These are phyloP conservation scores for Cetonia aurata DNA, from an alignment of 2,888 invertebrate genomes.

Conservation along the genomic window DNA sequence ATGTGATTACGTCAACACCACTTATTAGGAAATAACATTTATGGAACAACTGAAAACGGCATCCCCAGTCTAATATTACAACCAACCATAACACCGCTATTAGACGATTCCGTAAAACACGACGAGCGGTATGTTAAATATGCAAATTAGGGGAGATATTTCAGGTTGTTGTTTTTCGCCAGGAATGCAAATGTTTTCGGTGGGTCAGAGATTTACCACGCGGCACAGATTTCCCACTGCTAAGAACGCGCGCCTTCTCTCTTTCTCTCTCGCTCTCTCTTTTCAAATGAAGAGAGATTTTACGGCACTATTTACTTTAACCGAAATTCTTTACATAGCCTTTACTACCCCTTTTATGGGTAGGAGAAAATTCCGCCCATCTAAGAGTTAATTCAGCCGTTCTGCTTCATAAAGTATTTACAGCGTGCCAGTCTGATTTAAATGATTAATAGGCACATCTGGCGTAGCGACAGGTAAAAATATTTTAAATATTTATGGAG, in stretches of 20 bases:
- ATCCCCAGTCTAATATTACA: neutral
- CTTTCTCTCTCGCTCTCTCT: conserved; percentile 8
- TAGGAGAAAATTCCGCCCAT: conserved; percentile 7
- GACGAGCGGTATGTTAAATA: conserved; percentile 32
- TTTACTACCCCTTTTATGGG: neutral
- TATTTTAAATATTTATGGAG: conserved; percentile 22
- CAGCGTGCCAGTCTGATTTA: conserved; percentile 7
- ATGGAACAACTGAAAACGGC: no score
- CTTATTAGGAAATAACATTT: no score
- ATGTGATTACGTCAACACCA: no score
- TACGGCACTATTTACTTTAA: conserved; percentile 35
- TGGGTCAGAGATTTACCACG: conserved; percentile 6
- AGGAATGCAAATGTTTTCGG: conserved; percentile 29
- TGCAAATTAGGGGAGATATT: conserved; percentile 40
- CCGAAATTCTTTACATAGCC: conserved; percentile 34
- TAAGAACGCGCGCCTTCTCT: neutral
- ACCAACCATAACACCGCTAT: conserved; percentile 2
- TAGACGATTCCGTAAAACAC: conserved; percentile 21
- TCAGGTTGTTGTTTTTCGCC: conserved; percentile 31
- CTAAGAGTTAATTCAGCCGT: conserved; percentile 25
- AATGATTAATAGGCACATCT: conserved; percentile 24
- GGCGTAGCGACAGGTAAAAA: conserved; percentile 9
- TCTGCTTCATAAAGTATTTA: conserved; percentile 34
- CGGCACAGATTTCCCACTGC: neutral
- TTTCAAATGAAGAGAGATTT: conserved; percentile 16